Evolutionary conservation across 2,888 invertebrate species (phyloP).

Genomic region (Cephonodes hylas): DNA sequence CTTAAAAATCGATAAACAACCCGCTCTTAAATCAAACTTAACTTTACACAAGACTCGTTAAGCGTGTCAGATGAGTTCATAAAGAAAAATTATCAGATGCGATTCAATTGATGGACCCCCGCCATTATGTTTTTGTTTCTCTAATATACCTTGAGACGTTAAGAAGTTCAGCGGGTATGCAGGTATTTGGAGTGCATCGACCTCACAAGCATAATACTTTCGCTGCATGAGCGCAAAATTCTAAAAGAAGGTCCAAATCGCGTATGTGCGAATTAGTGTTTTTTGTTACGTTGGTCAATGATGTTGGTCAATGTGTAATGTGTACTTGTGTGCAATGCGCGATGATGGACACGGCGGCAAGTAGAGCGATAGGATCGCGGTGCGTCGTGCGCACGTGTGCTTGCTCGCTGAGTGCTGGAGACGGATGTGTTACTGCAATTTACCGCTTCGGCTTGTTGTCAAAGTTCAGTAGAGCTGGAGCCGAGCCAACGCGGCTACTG

Average conservation of each 20-base stretch:
- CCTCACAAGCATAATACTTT: constrained; percentile 39
- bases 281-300: neutral
- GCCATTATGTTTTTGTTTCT: constrained; percentile 53
- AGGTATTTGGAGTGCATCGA: constrained; percentile 52
- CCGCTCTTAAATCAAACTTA: constrained; percentile 37
- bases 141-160: constrained; percentile 49
- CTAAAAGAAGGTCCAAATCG: constrained; percentile 6
- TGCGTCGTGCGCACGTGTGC: constrained; percentile 24
- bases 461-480: constrained; percentile 79
- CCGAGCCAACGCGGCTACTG: constrained; percentile 64
- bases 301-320: neutral
- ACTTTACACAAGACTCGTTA: constrained; percentile 46
- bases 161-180: constrained; percentile 51
- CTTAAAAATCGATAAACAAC: constrained; percentile 57
- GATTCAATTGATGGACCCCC: constrained; percentile 40
- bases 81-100: constrained; percentile 41
- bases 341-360: constrained; percentile 18
- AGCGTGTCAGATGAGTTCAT: constrained; percentile 46
- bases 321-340: neutral
- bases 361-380: no score
- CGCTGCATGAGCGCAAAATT: constrained; percentile 28
- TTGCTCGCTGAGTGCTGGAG: constrained; percentile 30
- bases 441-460: constrained; percentile 61
- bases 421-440: constrained; percentile 54
- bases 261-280: constrained; percentile 11